Evolutionary conservation across 1,140 invertebrate genomes (phyloP).

Genomic region (Frieseomelitta varia): DNA sequence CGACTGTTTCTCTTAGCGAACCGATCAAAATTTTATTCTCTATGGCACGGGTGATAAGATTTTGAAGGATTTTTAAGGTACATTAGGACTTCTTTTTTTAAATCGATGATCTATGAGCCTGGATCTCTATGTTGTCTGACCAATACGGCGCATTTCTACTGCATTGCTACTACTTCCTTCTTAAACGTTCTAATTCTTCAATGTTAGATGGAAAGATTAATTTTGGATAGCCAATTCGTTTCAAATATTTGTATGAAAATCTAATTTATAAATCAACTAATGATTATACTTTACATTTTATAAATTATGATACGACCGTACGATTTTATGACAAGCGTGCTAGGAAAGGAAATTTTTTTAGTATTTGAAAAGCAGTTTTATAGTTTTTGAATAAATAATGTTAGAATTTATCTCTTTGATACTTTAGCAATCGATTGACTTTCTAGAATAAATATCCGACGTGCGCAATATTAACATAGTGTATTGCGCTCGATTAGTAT

Average conservation of each 20-base stretch:
- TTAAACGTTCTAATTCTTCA: no score
- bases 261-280: no score
- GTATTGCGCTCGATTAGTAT: background rate
- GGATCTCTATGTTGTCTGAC: background rate
- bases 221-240: background rate
- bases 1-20: background rate
- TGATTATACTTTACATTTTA: background rate
- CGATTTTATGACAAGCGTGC: background rate
- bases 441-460: background rate
- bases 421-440: background rate
- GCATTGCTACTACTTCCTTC: background rate
- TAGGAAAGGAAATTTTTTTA: background rate
- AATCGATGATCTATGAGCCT: background rate
- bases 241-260: no score
- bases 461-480: background rate
- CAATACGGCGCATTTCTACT: background rate
- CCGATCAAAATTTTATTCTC: background rate
- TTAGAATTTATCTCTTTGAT: background rate
- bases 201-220: background rate
- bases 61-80: background rate
- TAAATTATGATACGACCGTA: background rate
- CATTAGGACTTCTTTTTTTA: background rate
- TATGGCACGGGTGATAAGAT: background rate
- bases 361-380: background rate
- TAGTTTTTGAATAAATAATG: background rate